Conservation (phyloP, 2,113 vertebrate genomes). For the Hystrix cristata region DNA sequence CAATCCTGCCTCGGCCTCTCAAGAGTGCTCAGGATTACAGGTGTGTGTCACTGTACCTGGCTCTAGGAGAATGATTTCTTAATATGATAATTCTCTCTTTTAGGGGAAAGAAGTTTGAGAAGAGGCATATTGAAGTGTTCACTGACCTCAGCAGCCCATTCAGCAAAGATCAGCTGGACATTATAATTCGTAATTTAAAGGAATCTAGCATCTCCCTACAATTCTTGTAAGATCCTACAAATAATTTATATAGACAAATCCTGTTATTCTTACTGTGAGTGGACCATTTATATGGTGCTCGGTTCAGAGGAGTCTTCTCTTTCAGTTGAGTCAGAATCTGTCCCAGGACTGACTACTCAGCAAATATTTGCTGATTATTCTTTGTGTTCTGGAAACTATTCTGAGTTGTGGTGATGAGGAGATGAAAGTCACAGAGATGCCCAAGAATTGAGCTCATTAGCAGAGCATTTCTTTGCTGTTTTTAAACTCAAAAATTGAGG, state of each 20-base stretch:
- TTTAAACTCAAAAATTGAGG: not conserved
- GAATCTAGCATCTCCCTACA: conserved; percentile 93
- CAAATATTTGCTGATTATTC: not conserved
- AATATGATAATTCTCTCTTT: conserved; percentile 65
- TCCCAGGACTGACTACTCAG: not conserved
- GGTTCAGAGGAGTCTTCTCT: not conserved
- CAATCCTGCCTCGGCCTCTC: not conserved
- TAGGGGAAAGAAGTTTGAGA: conserved; percentile 95
- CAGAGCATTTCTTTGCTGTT: not conserved
- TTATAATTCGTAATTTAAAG: conserved; percentile 94
- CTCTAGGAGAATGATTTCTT: conserved; percentile 23
- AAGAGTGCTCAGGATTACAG: not conserved
- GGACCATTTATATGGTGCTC: not conserved
- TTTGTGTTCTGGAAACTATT: not conserved
- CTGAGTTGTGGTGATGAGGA: not conserved
- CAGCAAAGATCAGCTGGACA: conserved; percentile 92
- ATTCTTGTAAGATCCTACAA: conserved; percentile 94
- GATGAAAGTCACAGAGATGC: not conserved
- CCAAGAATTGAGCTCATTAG: not conserved
- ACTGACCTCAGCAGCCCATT: conserved; percentile 93
- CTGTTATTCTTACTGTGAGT: not conserved
- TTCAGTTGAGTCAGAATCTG: not conserved
- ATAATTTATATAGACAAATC: not conserved
- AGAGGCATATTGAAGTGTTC: conserved; percentile 93
- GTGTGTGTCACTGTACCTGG: not conserved